phyloP scores from a whole-genome alignment of 2,113 vertebrate species.

The Strigops habroptila region DNA sequence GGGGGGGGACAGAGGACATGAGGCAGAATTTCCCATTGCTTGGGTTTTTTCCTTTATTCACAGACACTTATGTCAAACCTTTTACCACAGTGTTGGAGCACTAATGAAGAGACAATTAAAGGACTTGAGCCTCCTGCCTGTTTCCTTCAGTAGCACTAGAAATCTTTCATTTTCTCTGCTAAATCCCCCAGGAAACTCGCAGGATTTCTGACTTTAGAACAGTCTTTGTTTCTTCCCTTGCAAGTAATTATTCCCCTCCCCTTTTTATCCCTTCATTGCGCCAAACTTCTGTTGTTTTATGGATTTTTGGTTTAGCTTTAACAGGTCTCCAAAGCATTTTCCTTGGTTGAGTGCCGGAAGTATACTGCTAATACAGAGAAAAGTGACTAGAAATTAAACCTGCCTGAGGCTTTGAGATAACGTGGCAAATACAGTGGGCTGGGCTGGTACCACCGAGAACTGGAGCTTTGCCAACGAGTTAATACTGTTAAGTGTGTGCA shows the following conservation, averaged over 20 bases:
- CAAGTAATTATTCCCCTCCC: background rate
- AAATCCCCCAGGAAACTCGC: background rate
- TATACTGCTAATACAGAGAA: background rate
- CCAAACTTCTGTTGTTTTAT: background rate
- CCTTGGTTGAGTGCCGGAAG: background rate
- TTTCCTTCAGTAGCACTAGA: background rate
- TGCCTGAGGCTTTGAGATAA: background rate
- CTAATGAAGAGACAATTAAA: background rate
- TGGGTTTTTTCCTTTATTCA: background rate
- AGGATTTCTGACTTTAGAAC: background rate
- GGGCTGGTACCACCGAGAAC: background rate
- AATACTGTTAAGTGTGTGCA: background rate
- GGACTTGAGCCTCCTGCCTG: background rate
- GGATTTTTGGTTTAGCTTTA: background rate
- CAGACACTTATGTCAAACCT: background rate
- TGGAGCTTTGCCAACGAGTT: background rate
- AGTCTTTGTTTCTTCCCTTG: background rate
- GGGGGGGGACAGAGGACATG: no score
- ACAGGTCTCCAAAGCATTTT: background rate
- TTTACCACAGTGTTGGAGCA: background rate
- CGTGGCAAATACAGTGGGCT: background rate
- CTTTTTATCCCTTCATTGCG: background rate
- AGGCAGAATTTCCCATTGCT: background rate
- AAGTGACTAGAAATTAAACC: background rate
- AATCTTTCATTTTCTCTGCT: background rate